phyloP scores from a whole-genome alignment of 2,797 vertebrate species.

The Salmo trutta region DNA sequence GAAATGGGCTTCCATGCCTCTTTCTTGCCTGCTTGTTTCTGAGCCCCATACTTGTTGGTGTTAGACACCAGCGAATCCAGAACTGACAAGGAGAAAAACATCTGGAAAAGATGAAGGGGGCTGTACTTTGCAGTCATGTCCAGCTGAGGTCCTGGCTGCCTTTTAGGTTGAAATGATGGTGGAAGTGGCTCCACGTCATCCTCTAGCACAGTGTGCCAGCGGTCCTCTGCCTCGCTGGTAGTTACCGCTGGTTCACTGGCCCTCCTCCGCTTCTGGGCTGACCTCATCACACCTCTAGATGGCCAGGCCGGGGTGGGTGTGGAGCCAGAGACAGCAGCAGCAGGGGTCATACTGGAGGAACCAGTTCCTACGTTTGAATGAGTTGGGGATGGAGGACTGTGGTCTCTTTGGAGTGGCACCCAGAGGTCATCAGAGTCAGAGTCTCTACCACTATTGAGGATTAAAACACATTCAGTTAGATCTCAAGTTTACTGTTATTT shows the following conservation, averaged over 20 bases:
- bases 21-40: neutral
- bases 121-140: neutral
- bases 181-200: too few species aligned
- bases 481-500: too few species aligned
- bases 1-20: neutral
- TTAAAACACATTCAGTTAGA: too few species aligned
- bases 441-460: too few species aligned
- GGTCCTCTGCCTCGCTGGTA: constrained; percentile 13
- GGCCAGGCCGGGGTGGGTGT: neutral
- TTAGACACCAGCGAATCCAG: neutral
- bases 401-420: too few species aligned
- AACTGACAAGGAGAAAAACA: neutral
- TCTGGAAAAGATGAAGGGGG: neutral
- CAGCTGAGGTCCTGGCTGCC: too few species aligned
- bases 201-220: neutral
- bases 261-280: neutral
- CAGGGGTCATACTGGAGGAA: too few species aligned
- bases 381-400: too few species aligned
- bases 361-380: too few species aligned
- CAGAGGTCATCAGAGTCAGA: too few species aligned
- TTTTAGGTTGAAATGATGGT: too few species aligned
- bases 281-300: neutral
- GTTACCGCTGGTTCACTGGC: neutral
- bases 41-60: neutral
- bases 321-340: too few species aligned